Evolutionary conservation across 2,888 invertebrate genomes (phyloP).

Genomic region (Macroteleia sp.): DNA sequence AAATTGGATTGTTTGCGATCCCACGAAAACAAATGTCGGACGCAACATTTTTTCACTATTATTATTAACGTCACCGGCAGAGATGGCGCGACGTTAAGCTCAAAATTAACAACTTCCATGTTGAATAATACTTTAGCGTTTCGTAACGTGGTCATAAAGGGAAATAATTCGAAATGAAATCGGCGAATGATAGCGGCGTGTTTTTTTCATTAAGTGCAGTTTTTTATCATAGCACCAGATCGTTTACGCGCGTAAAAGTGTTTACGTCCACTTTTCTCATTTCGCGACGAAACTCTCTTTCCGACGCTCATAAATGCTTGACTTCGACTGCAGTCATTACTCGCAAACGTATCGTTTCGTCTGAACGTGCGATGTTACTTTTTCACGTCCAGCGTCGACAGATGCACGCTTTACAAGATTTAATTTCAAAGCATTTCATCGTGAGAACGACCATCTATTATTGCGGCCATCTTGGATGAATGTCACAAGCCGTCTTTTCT

Average conservation of each 20-base stretch:
- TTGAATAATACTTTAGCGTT: conserved; percentile 19
- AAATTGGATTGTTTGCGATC: conserved; percentile 6
- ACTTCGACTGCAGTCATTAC: conserved; percentile 53
- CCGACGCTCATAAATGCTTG: conserved; percentile 53
- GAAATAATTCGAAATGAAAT: conserved; percentile 38
- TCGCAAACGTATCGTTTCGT: conserved; percentile 45
- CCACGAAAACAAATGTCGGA: conserved; percentile 1
- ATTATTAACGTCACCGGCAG: conserved; percentile 7
- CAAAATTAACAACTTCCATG: conserved; percentile 19
- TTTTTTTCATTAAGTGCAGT: conserved; percentile 52
- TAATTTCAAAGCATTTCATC: conserved; percentile 49
- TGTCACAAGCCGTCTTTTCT: conserved; percentile 7
- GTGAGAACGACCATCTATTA: conserved; percentile 33
- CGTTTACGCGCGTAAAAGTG: conserved; percentile 45
- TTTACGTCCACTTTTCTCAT: conserved; percentile 54
- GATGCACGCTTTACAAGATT: conserved; percentile 55
- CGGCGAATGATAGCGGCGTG: conserved; percentile 22
- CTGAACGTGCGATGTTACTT: conserved; percentile 34
- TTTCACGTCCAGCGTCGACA: conserved; percentile 44
- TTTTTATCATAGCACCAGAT: conserved; percentile 44
- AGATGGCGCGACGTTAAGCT: conserved; percentile 14
- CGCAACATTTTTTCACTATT: conserved; percentile 1
- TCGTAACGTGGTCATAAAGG: conserved; percentile 13
- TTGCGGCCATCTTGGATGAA: conserved; percentile 31
- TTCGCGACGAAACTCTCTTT: conserved; percentile 39